phyloP scores from a whole-genome alignment of 2,113 vertebrate species.

The Cervus canadensis region DNA sequence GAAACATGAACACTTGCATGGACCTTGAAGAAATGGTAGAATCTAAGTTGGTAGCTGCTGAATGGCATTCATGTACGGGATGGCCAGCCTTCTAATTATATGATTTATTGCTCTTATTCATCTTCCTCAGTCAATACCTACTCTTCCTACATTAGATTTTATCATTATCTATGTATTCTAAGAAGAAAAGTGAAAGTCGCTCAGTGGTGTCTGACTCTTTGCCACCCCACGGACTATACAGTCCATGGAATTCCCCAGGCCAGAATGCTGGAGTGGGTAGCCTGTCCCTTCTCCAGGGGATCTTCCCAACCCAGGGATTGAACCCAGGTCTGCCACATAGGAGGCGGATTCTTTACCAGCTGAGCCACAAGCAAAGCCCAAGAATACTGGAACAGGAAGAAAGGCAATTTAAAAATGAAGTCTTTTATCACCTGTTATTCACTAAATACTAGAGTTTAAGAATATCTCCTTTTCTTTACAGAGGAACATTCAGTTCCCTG shows the following conservation, averaged over 20 bases:
- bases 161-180: not conserved
- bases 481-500: slow-evolving; percentile 33
- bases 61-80: not conserved
- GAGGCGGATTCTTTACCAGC: not conserved
- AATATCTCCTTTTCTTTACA: slow-evolving; percentile 40
- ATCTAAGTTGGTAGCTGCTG: not conserved
- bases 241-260: not conserved
- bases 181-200: not conserved
- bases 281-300: not conserved
- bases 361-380: not conserved
- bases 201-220: not conserved
- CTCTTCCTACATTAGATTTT: not conserved
- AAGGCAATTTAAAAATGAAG: not conserved
- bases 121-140: not conserved
- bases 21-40: not conserved
- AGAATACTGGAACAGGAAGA: not conserved
- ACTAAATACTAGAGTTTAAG: slow-evolving; percentile 31
- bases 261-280: not conserved
- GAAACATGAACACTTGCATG: not conserved
- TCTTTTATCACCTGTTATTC: not conserved
- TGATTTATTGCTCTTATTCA: not conserved
- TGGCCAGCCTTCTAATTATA: not conserved
- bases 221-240: not conserved
- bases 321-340: not conserved
- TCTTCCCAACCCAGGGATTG: not conserved